These are phyloP conservation scores for Timandra comae DNA, from an alignment of 2,888 invertebrate species.

Conservation along the genomic window DNA sequence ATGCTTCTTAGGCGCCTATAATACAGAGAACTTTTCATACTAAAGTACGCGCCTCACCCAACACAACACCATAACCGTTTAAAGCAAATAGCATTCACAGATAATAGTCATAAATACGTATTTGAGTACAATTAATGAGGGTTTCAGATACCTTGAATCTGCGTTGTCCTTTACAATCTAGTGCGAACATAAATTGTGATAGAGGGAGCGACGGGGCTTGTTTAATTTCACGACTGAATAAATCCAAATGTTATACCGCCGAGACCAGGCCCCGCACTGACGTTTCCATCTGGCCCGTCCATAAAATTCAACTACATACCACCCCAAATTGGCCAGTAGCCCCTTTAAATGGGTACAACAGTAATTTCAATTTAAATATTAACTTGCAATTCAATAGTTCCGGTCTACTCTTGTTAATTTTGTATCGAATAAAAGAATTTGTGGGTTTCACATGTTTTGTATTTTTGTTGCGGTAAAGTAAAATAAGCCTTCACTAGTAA, in stretches of 20 bases:
- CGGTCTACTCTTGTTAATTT: too few relatives aligned
- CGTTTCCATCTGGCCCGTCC: conserved; percentile 49
- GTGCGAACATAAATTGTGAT: conserved; percentile 72
- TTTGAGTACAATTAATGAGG: conserved; percentile 50
- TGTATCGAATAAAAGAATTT: too few relatives aligned
- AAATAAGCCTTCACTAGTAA: too few relatives aligned
- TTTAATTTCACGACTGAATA: conserved; percentile 75
- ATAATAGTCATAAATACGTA: too few relatives aligned
- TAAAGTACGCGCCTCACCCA: too few relatives aligned
- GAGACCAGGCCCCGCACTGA: conserved; percentile 40
- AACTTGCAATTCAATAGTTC: too few relatives aligned
- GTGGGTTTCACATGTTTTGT: too few relatives aligned
- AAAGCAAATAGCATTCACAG: too few relatives aligned
- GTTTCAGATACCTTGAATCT: conserved; percentile 42
- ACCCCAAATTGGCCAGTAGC: conserved; percentile 26
- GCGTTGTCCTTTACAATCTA: conserved; percentile 56
- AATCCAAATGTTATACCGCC: conserved; percentile 68
- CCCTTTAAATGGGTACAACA: conserved; percentile 10
- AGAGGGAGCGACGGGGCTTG: conserved; percentile 62
- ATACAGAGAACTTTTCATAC: too few relatives aligned
- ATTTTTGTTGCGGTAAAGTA: too few relatives aligned
- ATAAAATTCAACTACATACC: conserved; percentile 49
- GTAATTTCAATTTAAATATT: background rate
- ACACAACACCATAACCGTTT: too few relatives aligned
- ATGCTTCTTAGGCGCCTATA: too few relatives aligned